Evolutionary conservation across 2,888 invertebrate species (phyloP), one percentile per base, ranked within the genome.

Genomic region (Therioaphis trifolii): DNA sequence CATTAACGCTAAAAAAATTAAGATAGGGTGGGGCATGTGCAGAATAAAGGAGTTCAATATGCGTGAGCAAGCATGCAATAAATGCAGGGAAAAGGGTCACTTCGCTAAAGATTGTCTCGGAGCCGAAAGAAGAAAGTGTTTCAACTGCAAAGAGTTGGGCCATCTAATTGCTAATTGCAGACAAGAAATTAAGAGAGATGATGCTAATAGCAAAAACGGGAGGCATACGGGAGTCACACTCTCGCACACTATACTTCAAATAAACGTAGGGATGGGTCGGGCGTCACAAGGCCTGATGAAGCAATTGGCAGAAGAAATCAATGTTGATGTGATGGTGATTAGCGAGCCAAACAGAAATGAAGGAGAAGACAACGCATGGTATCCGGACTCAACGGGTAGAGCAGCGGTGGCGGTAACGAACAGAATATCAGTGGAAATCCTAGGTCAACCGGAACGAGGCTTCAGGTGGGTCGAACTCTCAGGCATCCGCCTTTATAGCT

Each of bases 351-450:
- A 29, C 29, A 63, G 29, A 63, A 63, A 63, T 29, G 63, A 63
- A 63, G 63, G 63, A 29, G 63, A 63, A 29, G 18, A 63, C 27
- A 35, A 35, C n/a, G 29, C 63, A 63, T 63, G 27, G 66, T 66
- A n/a, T 11, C 66, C 35, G 11, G 66, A 66, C 12, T n/a, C 4
- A n/a, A 66, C 12, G 7, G 66, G 35, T 4, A 66, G 40, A 40
- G 35, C 35, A 12, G 66, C 66, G n/a, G 66, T 66, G 29, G 66
- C n/a, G 35, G 66, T 35, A 11, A 66, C n/a, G 11, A 11, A 66
- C n/a, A 40, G 3, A 35, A 11, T 40, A 7, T 3, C 40, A 35
- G 40, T 66, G 66, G 66, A 40, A 11, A n/a, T 35, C 35, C 29
- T 4, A n/a, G 66, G 35, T 11, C n/a, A 11, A 40, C 40, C 40